Conservation (phyloP, 2,888 invertebrate genomes). For the Clivina fossor region DNA sequence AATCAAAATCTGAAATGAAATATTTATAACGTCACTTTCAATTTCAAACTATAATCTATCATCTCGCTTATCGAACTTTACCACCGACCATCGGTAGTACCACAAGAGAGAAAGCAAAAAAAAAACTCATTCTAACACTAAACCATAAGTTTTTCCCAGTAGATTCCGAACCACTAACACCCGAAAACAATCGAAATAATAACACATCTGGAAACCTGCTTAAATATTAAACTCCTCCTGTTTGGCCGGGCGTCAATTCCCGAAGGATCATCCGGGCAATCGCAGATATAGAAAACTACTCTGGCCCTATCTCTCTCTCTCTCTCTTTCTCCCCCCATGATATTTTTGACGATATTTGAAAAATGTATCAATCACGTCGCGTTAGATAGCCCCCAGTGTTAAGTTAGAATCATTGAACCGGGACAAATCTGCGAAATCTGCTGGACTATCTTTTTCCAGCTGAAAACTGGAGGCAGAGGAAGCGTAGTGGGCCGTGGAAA, state of each 20-base stretch:
- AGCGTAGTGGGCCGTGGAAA: too few relatives aligned
- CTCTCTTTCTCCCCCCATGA: too few relatives aligned
- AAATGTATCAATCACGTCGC: constrained; percentile 49
- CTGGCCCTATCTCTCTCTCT: background rate
- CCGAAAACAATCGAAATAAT: constrained; percentile 8
- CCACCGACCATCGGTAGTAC: too few relatives aligned
- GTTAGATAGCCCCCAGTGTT: constrained; percentile 40
- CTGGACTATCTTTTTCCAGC: too few relatives aligned
- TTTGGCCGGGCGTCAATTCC: background rate
- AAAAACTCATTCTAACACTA: too few relatives aligned
- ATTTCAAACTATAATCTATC: too few relatives aligned
- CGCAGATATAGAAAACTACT: constrained; percentile 17
- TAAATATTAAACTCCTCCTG: constrained; percentile 15
- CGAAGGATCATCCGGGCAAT: constrained; percentile 4
- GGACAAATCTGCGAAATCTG: background rate
- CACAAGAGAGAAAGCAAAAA: too few relatives aligned
- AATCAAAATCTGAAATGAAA: too few relatives aligned
- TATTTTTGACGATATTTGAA: constrained; percentile 47
- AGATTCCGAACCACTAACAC: background rate
- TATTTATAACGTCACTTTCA: too few relatives aligned
- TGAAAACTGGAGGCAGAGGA: too few relatives aligned
- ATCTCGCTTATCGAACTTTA: too few relatives aligned
- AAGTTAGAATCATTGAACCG: background rate
- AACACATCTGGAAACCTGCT: constrained; percentile 7
- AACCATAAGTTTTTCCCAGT: background rate